phyloP scores from a whole-genome alignment of 2,797 vertebrate species.

The Sebastes paucispinis region DNA sequence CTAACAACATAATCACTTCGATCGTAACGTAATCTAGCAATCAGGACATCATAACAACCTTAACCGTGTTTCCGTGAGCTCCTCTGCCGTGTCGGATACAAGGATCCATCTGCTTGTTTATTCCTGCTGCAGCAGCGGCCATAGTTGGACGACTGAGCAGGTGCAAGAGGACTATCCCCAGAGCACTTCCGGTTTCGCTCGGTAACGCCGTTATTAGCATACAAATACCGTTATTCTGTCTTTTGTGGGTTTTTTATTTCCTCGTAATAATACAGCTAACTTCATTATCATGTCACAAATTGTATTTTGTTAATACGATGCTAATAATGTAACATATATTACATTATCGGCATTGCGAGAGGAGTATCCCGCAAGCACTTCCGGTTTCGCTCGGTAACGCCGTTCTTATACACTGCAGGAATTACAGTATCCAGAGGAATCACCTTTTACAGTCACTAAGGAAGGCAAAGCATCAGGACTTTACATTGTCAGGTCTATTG shows the following conservation, averaged over 20 bases:
- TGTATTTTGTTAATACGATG: fast-evolving
- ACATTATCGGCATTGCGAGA: too few relatives aligned
- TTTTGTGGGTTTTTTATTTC: fast-evolving
- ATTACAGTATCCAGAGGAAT: too few relatives aligned
- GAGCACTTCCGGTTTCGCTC: slow-evolving; percentile 62
- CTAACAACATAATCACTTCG: neutral
- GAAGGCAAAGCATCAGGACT: too few relatives aligned
- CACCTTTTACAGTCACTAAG: too few relatives aligned
- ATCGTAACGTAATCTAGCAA: neutral
- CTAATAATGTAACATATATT: fast-evolving
- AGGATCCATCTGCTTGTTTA: slow-evolving; percentile 88
- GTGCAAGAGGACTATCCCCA: slow-evolving; percentile 10
- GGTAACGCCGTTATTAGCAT: fast-evolving
- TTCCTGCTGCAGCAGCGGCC: slow-evolving; percentile 78
- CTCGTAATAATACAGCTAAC: too few relatives aligned
- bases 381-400: too few relatives aligned
- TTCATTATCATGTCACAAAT: fast-evolving
- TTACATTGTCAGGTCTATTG: too few relatives aligned
- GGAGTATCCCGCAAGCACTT: too few relatives aligned
- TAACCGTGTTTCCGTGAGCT: slow-evolving; percentile 82
- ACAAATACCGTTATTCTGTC: fast-evolving
- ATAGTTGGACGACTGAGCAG: slow-evolving; percentile 64
- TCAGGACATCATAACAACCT: slow-evolving; percentile 81
- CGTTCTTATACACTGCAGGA: too few relatives aligned
- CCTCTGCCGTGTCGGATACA: slow-evolving; percentile 80